These are phyloP conservation scores for Spatulosminthurus flaviceps DNA, from an alignment of 2,888 invertebrate species.

Conservation along the genomic window DNA sequence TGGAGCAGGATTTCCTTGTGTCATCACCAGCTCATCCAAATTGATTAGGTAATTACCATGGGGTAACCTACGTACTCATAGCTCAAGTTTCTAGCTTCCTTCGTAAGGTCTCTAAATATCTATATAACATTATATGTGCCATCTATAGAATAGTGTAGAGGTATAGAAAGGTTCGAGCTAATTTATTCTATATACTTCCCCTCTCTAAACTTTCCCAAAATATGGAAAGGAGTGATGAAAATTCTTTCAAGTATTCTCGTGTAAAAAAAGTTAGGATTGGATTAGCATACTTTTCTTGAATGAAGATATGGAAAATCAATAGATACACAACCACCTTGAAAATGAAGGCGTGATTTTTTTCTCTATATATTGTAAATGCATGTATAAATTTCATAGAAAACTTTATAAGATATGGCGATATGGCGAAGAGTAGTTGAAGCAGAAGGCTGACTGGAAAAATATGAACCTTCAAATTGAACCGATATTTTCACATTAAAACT, in stretches of 20 bases:
- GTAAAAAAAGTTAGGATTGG: neutral
- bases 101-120: no score
- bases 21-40: slow-evolving; percentile 10
- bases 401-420: no score
- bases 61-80: no score
- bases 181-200: neutral
- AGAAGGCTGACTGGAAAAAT: no score
- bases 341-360: no score
- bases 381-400: no score
- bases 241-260: neutral
- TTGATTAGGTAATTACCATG: neutral
- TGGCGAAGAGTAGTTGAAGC: no score
- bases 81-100: no score
- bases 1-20: slow-evolving; percentile 14
- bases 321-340: neutral
- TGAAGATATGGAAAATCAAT: slow-evolving; percentile 1
- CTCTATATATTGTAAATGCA: no score
- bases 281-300: neutral
- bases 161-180: neutral
- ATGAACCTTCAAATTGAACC: neutral
- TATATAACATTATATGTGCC: no score
- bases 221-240: neutral
- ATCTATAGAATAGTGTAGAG: no score
- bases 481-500: neutral
- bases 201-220: neutral